Evolutionary conservation across 2,888 invertebrate species (phyloP).

Genomic region (Cecidostiba fungosa): DNA sequence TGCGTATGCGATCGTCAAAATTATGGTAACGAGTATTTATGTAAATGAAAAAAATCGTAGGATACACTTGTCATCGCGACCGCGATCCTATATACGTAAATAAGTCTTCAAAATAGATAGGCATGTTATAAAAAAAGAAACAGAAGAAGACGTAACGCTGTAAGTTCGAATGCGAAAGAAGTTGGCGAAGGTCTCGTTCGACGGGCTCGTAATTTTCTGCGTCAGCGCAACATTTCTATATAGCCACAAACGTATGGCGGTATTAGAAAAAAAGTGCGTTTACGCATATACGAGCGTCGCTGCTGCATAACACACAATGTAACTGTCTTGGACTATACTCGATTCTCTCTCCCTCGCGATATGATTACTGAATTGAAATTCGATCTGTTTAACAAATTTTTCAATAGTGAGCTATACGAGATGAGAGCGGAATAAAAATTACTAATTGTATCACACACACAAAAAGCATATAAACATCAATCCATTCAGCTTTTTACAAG

Average conservation of each 20-base stretch:
- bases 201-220: conserved; percentile 60
- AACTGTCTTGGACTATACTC: conserved; percentile 27
- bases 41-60: neutral
- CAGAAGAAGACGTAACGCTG: conserved; percentile 10
- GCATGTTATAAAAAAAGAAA: too few species aligned
- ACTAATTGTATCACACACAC: too few species aligned
- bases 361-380: neutral
- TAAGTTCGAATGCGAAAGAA: conserved; percentile 14
- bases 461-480: too few species aligned
- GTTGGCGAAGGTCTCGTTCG: conserved; percentile 45
- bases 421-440: too few species aligned
- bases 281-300: neutral
- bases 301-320: conserved; percentile 1
- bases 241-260: neutral
- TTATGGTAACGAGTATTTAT: neutral
- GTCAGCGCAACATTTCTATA: conserved; percentile 20
- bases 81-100: too few species aligned
- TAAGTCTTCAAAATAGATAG: neutral
- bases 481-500: neutral
- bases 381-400: neutral
- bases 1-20: neutral
- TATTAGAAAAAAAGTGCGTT: conserved; percentile 22
- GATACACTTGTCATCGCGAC: neutral
- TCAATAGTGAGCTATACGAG: neutral
- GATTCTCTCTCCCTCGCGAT: neutral